These are phyloP conservation scores for Osmoderma eremita DNA, from an alignment of 2,888 invertebrate species.

Conservation along the genomic window DNA sequence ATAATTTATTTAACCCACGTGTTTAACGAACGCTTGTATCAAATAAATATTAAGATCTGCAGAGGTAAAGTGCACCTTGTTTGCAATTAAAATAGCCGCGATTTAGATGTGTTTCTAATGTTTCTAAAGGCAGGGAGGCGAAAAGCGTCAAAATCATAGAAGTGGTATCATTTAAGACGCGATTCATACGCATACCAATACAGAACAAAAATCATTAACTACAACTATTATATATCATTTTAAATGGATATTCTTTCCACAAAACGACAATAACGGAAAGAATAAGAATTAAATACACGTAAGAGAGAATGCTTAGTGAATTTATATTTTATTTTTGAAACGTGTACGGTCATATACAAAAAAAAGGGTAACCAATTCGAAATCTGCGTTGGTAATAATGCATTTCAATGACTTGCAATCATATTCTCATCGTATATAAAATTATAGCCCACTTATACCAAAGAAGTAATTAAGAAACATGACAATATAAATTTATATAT, in stretches of 20 bases:
- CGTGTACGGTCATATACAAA: conserved; percentile 8
- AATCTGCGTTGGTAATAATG: no score
- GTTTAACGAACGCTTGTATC: no score
- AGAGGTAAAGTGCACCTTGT: no score
- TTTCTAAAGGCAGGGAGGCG: no score
- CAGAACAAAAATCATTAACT: conserved; percentile 4
- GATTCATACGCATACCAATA: not conserved
- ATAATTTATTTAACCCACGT: no score
- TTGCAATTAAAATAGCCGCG: no score
- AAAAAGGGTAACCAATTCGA: not conserved
- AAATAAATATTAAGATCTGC: no score
- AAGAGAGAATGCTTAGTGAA: conserved; percentile 5
- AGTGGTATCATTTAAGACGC: no score
- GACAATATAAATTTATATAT: conserved; percentile 10
- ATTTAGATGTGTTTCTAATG: no score
- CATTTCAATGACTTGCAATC: no score
- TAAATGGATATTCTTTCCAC: conserved; percentile 5
- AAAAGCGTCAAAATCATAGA: no score
- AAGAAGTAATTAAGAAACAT: not conserved
- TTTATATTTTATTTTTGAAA: not conserved
- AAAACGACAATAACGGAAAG: not conserved
- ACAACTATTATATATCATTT: conserved; percentile 18
- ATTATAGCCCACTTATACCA: not conserved
- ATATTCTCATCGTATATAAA: no score
- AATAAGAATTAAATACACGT: not conserved